phyloP scores from a whole-genome alignment of 2,888 invertebrate species.

The Mantis religiosa region DNA sequence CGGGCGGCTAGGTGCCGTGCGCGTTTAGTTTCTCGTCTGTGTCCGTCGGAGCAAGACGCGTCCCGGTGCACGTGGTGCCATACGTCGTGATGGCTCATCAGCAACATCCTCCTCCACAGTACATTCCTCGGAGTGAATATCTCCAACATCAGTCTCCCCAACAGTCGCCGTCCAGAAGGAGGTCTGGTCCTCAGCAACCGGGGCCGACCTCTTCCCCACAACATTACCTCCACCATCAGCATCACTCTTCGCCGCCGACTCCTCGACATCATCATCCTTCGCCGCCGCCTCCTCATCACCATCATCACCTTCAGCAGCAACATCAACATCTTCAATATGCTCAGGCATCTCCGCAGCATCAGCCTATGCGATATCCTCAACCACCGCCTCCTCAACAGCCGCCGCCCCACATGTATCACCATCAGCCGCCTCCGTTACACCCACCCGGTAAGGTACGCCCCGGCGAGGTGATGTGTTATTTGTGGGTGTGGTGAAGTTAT shows the following conservation, averaged over 20 bases:
- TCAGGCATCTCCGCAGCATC: neutral
- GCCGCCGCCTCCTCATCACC: neutral
- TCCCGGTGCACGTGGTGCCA: neutral
- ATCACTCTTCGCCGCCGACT: neutral
- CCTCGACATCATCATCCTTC: neutral
- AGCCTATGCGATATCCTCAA: neutral
- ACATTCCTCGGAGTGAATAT: neutral
- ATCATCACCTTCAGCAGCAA: neutral
- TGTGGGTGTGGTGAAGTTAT: too few relatives aligned
- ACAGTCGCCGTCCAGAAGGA: neutral
- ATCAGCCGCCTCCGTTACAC: neutral
- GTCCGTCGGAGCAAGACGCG: slow-evolving; percentile 3
- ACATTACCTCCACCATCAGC: neutral
- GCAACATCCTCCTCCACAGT: neutral
- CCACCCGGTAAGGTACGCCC: neutral
- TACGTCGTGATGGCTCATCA: neutral
- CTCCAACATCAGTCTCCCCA: neutral
- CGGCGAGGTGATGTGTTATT: too few relatives aligned
- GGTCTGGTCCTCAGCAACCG: neutral
- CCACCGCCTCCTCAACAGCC: neutral
- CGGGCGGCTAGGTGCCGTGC: neutral
- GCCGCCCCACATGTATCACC: neutral
- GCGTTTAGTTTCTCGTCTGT: neutral
- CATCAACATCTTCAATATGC: neutral
- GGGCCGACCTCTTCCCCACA: neutral